Evolutionary conservation across 2,797 vertebrate species (phyloP).

Genomic region (Hippopotamyrus pictus): DNA sequence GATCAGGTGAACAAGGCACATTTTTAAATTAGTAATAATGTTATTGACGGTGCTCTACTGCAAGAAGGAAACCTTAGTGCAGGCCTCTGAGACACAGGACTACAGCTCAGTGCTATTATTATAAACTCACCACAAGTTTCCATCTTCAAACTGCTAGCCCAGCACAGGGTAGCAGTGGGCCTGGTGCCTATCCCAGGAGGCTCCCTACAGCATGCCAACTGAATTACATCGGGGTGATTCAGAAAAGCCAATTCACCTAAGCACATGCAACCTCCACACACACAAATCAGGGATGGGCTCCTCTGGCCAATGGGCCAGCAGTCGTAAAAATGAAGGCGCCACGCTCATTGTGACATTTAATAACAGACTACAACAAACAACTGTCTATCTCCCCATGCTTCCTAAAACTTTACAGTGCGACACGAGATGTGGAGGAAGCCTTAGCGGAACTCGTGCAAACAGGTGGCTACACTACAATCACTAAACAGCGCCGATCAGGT

Average conservation of each 20-base stretch:
- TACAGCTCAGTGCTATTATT: background rate
- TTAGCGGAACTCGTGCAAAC: background rate
- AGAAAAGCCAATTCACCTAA: background rate
- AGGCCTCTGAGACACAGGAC: background rate
- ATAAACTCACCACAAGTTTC: background rate
- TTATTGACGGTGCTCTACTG: background rate
- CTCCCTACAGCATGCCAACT: background rate
- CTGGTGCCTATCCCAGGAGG: background rate
- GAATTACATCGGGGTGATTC: background rate
- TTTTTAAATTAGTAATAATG: background rate
- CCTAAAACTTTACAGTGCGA: background rate
- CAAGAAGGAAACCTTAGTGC: background rate
- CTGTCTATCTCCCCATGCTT: background rate
- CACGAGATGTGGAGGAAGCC: background rate
- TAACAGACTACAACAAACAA: background rate
- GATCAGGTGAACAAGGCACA: background rate
- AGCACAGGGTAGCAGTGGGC: background rate
- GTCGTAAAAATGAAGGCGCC: background rate
- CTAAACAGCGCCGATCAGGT: constrained; percentile 26
- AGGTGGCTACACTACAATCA: background rate
- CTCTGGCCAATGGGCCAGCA: background rate
- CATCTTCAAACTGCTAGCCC: background rate
- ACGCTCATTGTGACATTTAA: background rate
- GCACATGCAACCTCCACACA: background rate
- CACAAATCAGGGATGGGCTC: background rate